Base-by-base conservation (phyloP, 2,888 invertebrate genomes). In the Volucella bombylans region DNA sequence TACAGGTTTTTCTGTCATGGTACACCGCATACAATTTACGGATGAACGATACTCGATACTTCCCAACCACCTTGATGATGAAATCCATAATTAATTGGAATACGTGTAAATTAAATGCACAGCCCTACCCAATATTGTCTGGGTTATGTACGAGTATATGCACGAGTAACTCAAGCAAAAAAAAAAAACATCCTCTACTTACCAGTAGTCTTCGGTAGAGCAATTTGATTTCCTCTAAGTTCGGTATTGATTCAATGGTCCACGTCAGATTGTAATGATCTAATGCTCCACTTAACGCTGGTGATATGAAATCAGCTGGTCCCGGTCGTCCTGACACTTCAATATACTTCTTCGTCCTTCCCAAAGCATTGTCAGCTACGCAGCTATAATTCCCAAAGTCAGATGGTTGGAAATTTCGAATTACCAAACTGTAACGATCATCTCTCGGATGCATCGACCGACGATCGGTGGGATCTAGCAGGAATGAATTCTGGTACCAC, bases 401-500 rank as follows among this genome's bases (percentile, higher is more conserved):
- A 1, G 93, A 93, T 55, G 92, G 91, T 88, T 94, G 94, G 50
- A 94, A 93, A 88, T 94, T 93, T 87, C 93, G 91, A 64, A 95
- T 93, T 47, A 93, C 92, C 45, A 95, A 91, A 11, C 93, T 93
- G 88, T 94, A 93, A 65, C 93, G 93, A 88, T 93, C 93, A 73
- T 94, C 94, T 31, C 93, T 92, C 50, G 93, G 93, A 82, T 94
- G 93, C 93, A 94, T 94, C 38, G 93, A 91, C 18, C 94, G 91
- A 23, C 94, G 91, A 88, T 94, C 94, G 8, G 94, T 94, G 14
- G 94, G 93, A 88, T 94, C 94, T 72, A 94, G 89, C 41, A 93
- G 90, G 88, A 94, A 94, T 1, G 94, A 94, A 88, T 95, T 94
- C 88, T 94, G 94, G 88, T 94, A 94, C 95, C 95, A 95, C 31